Base-by-base conservation (phyloP, 92 coral and sea anemone genomes). In the Porites evermanni region DNA sequence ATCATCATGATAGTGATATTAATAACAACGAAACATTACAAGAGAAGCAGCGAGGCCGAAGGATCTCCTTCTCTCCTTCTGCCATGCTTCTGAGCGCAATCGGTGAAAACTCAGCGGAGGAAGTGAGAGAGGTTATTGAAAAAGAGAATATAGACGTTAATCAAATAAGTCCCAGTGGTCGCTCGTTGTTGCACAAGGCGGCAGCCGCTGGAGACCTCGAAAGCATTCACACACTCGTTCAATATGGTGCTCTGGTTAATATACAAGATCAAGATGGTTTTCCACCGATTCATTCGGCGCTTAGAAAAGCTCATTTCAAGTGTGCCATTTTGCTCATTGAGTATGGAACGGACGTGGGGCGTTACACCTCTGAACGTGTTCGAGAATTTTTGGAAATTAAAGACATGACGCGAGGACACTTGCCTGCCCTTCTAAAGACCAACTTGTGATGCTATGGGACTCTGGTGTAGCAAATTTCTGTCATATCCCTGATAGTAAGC, bases 161-260 rank as follows among this genome's bases (percentile, higher is more conserved):
- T 87, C 94, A 93, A 79, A 56, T 91, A 10, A 93, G 95, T 60
- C 98, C 98, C 11, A 95, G 98, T 54, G 98, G 98, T 17, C 91
- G 93, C 86, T 88, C 98, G 44, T 84, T 95, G 19, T 80, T 95
- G n/a, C 98, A 95, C 86, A 95, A 95, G 75, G 96, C 98, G 10
- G 94, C 98, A 11, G 84, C 89, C 38, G 92, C 88, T 9, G 98
- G 98, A 53, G 96, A 95, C 64, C 88, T 93, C 19, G 98, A 95
- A 51, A 95, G 98, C 86, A 95, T 95, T 68, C 89, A 87, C 83
- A 93, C 94, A 0, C 91, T 95, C 64, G 78, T 95, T 26, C 92
- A 94, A 73, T 93, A 95, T 24, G 98, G 98, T 60, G 98, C 96
- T 44, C 23, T 78, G 17, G 94, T 95, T 8, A 91, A 95, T 68